Evolutionary conservation across 2,888 invertebrate genomes (phyloP), one percentile per base, ranked within the genome.

Genomic region (Carterocephalus palaemon): DNA sequence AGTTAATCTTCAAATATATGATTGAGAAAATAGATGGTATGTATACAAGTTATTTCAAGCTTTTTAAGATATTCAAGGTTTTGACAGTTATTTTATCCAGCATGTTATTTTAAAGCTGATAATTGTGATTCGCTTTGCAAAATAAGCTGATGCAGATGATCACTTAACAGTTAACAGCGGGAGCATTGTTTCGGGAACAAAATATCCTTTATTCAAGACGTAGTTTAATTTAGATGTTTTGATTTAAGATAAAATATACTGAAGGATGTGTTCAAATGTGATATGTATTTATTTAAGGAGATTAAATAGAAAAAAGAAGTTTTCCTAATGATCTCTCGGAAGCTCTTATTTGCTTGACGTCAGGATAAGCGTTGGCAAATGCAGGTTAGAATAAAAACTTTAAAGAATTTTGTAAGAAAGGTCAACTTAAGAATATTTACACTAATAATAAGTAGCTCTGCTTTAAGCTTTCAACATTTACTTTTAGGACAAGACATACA

Each of bases 191-290:
- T 67, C 54, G 74, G 73, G 75, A 73, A 57, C 75, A 75, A 74
- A 54, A 49, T 43, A 38, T 56, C 54, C 46, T 45, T 47, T 56
- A 57, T 51, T 48, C 47, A 52, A 46, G 28, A 39, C 32, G 39
- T 57, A 59, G 52, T 53, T 49, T 54, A 57, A 56, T 54, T 52
- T 51, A 50, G 28, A 31, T 26, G 41, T 52, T 51, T 57, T 47
- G 46, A 46, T 56, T 59, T 70, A 70, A 67, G 55, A 58, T 68
- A 70, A 75, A 72, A 70, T 70, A 70, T 66, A 67, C 62, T 67
- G 73, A 81, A 75, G 75, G 72, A 83, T 86, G 84, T 86, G 85
- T 86, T 85, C 85, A 86, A 80, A 79, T 85, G 85, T 86, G 86
- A 86, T 86, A 86, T 70, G 72, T 78, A 79, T 79, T 78, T 83